Percentiles rank a stretch among this genome's conserved stretches.
These are phyloP conservation scores for Poecilia velifera DNA, from an alignment of 2,797 vertebrate species.

Conservation along the genomic window DNA sequence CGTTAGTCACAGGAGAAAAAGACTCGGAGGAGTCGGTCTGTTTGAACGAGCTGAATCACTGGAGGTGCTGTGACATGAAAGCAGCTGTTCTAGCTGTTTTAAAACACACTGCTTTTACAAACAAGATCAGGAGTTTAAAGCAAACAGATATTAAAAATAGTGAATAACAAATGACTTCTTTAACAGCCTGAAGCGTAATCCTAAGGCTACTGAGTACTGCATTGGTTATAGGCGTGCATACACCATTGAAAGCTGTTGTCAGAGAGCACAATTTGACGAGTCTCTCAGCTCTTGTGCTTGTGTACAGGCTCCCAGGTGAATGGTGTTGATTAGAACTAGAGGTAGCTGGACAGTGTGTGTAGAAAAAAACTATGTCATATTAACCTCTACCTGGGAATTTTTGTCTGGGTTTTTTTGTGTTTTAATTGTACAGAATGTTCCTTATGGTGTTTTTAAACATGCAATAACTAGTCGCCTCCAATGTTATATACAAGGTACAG, in stretches of 20 bases:
- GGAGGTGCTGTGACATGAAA: conserved; percentile 26
- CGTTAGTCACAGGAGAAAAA: conserved; percentile 49
- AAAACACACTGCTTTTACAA: conserved; percentile 14
- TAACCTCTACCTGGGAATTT: not conserved
- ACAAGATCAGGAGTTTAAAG: conserved; percentile 16
- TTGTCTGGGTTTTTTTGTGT: not conserved
- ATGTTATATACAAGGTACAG: not conserved
- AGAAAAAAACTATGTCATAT: not conserved
- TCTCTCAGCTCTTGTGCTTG: conserved; percentile 4
- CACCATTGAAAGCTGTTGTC: not conserved
- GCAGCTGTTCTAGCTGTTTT: not conserved
- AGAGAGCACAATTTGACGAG: not conserved
- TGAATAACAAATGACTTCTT: conserved; percentile 26
- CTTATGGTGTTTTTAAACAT: not conserved
- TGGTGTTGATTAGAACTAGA: conserved; percentile 8
- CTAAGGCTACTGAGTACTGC: not conserved
- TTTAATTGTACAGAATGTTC: not conserved
- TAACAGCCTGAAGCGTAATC: conserved; percentile 22
- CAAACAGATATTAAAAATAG: conserved; percentile 11
- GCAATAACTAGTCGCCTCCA: not conserved
- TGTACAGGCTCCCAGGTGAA: conserved; percentile 5
- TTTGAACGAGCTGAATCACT: conserved; percentile 43
- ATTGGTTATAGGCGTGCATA: not conserved
- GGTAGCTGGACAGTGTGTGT: not conserved
- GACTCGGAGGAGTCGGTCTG: conserved; percentile 19